Evolutionary conservation across 2,113 vertebrate species (phyloP).

Genomic region (Neogale vison): DNA sequence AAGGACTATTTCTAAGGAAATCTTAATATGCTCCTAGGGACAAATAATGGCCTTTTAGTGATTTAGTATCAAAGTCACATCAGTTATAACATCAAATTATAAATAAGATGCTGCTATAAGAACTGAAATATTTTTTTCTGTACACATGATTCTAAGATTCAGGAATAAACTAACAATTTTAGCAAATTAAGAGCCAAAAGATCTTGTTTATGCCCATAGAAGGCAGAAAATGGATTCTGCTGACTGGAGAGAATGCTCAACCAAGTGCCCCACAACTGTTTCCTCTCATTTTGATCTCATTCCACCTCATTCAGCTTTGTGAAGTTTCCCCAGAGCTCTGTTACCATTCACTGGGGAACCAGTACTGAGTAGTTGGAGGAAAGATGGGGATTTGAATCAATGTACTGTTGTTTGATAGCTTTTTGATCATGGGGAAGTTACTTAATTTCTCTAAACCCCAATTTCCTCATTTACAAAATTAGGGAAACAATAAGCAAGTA

Average conservation of each 20-base stretch:
- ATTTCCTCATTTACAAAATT: conserved; percentile 4
- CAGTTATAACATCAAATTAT: background rate
- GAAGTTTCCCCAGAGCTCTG: background rate
- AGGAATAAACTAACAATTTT: conserved; percentile 7
- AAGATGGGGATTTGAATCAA: background rate
- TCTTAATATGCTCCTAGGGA: background rate
- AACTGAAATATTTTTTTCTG: background rate
- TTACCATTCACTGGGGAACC: background rate
- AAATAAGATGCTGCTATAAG: background rate
- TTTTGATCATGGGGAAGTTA: background rate
- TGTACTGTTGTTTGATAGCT: background rate
- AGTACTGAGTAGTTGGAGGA: background rate
- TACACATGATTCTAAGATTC: background rate
- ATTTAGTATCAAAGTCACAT: background rate
- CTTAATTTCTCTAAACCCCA: background rate
- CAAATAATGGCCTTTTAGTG: background rate
- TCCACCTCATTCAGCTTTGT: background rate
- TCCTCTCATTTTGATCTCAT: background rate
- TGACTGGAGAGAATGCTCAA: background rate
- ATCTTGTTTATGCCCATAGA: background rate
- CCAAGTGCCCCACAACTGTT: background rate
- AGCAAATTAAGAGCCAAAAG: background rate
- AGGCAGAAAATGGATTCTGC: background rate
- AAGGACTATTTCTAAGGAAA: background rate
- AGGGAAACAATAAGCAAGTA: background rate